Base-by-base conservation (phyloP, 2,797 vertebrate genomes). In the Gephyroberyx darwinii region DNA sequence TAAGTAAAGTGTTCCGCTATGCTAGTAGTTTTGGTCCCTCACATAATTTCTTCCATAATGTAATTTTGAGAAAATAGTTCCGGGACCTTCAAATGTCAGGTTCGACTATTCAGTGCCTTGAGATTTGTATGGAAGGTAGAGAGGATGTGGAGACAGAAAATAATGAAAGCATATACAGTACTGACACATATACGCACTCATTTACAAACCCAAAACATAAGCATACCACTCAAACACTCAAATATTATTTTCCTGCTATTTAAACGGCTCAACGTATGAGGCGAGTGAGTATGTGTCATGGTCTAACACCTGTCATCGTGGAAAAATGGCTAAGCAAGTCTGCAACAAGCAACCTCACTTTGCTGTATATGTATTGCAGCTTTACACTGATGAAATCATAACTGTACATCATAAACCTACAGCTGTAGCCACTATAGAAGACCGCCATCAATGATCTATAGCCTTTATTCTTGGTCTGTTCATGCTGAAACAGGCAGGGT, bases 401-500 rank as follows among this genome's bases (percentile, higher is more conserved):
- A 12, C 41, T 43, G 41, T 43, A 43, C 13, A 14, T 43, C 10
- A 4, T 4, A 43, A 43, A 41, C 8, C 1, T 5, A 37, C 35
- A 37, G 35, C 35, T 6, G 35, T 4, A 54, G 53, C 22, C 8
- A 37, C n/a, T 60, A 41, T 6, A 47, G 19, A 30, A 57, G 33
- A 35, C 33, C 12, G 9, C 9, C 9, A 12, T 8, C 22, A 54
- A 33, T 0, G 41, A 43, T 12, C 12, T 43, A 14, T 43, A 35
- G 33, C 5, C 33, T 35, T 6, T 43, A 43, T 43, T 14, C 3
- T 14, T 13, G 2, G 2, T 54, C 48, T 26, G 39, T 53, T 54
- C 47, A 14, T 47, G 41, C 22, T 59, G 20, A n/a, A 55, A 65
- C 12, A 54, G 9, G n/a, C 5, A 35, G 33, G 69, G 82, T 90